These are phyloP conservation scores for Alcedo atthis DNA, from an alignment of 2,797 vertebrate genomes.

Conservation along the genomic window DNA sequence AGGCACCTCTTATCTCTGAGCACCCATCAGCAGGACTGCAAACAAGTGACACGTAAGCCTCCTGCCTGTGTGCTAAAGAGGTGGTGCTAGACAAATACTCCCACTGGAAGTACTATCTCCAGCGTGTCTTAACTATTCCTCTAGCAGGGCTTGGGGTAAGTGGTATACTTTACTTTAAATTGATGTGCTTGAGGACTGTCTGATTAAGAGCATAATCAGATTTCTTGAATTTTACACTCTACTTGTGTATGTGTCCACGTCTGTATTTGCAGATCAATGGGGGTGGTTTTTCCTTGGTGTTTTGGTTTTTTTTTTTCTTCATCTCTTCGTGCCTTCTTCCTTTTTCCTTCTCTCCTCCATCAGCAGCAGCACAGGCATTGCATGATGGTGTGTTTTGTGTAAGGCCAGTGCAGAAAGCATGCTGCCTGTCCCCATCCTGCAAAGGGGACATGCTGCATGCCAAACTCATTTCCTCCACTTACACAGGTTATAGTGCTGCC, in stretches of 20 bases:
- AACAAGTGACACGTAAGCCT: slow-evolving; percentile 67
- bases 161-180: not conserved
- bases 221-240: not conserved
- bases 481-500: not conserved
- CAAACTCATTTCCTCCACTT: not conserved
- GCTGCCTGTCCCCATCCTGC: not conserved
- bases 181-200: not conserved
- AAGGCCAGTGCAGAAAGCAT: not conserved
- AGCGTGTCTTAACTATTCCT: not conserved
- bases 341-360: not conserved
- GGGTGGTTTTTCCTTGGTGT: not conserved
- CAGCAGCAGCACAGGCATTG: not conserved
- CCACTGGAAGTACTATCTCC: not conserved
- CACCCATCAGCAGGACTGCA: slow-evolving; percentile 51
- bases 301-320: not conserved
- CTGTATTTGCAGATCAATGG: not conserved
- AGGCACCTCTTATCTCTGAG: slow-evolving; percentile 69
- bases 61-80: slow-evolving; percentile 55
- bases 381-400: not conserved
- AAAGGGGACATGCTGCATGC: not conserved
- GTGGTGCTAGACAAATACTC: slow-evolving; percentile 63
- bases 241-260: not conserved
- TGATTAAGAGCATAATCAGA: not conserved
- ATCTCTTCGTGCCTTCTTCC: not conserved
- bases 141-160: slow-evolving; percentile 60